Evolutionary conservation across 2,888 invertebrate species (phyloP), one percentile per base, ranked within the genome.

Genomic region (Drosophila barbarae): DNA sequence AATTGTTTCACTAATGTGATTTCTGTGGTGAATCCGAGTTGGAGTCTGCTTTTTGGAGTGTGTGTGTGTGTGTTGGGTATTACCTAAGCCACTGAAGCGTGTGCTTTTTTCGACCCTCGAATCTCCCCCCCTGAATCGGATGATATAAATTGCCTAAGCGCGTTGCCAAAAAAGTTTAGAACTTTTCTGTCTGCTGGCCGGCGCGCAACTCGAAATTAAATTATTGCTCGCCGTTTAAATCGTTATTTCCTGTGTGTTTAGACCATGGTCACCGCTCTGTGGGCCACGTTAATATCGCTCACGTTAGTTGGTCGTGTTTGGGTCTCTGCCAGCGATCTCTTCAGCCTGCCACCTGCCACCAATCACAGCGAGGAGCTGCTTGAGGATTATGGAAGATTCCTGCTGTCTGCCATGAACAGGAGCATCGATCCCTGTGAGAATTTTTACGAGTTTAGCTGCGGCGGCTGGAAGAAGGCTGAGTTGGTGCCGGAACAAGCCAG

Each of bases 371-470:
- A 82, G 49, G 87, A 86, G n/a, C 54, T 88, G 28, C 61, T 88
- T 15, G 75, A 78, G 4, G 79, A 86, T 8, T 82, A 86, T 60
- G 84, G 78, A 0, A 68, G 73, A 3, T 84, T 88, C 28, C 80
- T 88, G 74, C 13, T 82, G 21, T 76, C 84, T 51, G 77, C 69
- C 7, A 88, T 88, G 86, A 88, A 88, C 50, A 75, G 68, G 12
- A 74, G 77, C 21, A 67, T 87, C 1, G 76, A 85, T 76, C 88
- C 88, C 7, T 88, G 88, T 39, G 88, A 88, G 75, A 87, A 88
- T 66, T 88, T 88, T 58, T 88, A 86, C 49, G 85, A 87, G 13
- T 88, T 74, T 49, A 85, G 88, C 1, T 88, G 88, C 38, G 88
- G 88, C 21, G 83, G 74, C 38, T 88, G 88, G 88, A 71, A 76